Conservation (phyloP, 2,797 vertebrate genomes). For the Percopsis omiscomaycus region DNA sequence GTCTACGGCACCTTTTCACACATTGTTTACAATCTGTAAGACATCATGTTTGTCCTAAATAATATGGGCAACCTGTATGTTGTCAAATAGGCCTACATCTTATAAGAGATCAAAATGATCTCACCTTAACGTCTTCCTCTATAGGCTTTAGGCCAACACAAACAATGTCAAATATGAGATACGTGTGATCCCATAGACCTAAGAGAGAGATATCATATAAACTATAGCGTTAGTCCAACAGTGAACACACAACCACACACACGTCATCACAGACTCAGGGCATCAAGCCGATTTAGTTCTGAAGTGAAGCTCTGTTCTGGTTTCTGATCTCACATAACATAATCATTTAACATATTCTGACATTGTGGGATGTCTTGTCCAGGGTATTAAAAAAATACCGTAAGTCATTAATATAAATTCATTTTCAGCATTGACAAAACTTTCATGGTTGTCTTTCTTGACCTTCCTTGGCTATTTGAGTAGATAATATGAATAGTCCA, state of each 20-base stretch:
- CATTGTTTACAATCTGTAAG: too few relatives aligned
- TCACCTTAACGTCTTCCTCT: too few relatives aligned
- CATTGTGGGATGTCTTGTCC: slow-evolving; percentile 33
- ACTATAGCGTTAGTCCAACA: slow-evolving; percentile 8
- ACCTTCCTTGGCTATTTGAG: slow-evolving; percentile 27
- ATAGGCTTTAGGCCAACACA: background rate
- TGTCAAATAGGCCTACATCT: too few relatives aligned
- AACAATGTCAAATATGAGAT: slow-evolving; percentile 7
- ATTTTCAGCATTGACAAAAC: slow-evolving; percentile 41
- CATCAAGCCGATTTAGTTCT: slow-evolving; percentile 59
- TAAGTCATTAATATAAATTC: slow-evolving; percentile 46
- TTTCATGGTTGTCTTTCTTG: slow-evolving; percentile 39
- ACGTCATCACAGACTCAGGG: too few relatives aligned
- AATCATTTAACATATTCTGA: slow-evolving; percentile 49
- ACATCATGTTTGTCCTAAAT: too few relatives aligned
- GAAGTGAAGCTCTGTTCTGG: slow-evolving; percentile 44
- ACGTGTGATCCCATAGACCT: slow-evolving; percentile 9
- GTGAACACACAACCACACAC: slow-evolving; percentile 10
- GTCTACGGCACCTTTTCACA: too few relatives aligned
- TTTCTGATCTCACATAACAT: slow-evolving; percentile 64
- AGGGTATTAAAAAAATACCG: slow-evolving; percentile 19
- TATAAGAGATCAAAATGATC: too few relatives aligned
- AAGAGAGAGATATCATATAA: slow-evolving; percentile 6
- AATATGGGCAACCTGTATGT: too few relatives aligned
- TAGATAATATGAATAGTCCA: slow-evolving; percentile 7